Conservation (phyloP, 2,797 vertebrate species). For the Manis pentadactyla region DNA sequence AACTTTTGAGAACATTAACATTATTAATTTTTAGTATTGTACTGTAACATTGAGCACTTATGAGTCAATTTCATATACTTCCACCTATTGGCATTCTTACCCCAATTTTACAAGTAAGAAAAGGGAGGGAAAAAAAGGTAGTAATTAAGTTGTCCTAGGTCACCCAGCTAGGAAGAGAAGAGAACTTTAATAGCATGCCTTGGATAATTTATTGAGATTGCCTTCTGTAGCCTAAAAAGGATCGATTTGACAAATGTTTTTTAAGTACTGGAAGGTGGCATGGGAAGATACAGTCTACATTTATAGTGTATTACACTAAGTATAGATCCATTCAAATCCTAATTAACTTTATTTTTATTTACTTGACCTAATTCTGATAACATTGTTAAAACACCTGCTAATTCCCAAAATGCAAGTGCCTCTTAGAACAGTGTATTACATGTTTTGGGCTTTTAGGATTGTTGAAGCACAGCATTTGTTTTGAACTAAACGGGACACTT, state of each 20-base stretch:
- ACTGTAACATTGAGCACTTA: neutral
- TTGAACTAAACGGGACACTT: neutral
- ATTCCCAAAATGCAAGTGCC: neutral
- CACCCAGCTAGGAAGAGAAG: neutral
- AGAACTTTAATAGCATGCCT: neutral
- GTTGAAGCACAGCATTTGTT: neutral
- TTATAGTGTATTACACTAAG: neutral
- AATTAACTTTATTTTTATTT: conserved; percentile 31
- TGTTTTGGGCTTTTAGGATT: neutral
- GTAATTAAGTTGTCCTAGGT: neutral
- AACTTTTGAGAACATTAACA: neutral
- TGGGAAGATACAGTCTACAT: neutral
- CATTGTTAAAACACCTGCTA: neutral
- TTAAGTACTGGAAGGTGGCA: neutral
- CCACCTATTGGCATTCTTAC: neutral
- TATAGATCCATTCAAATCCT: neutral
- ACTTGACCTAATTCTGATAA: neutral
- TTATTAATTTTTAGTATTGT: neutral
- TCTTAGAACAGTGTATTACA: neutral
- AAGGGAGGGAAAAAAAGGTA: neutral
- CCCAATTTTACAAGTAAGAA: conserved; percentile 12
- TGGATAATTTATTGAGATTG: conserved; percentile 34
- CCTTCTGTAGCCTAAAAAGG: neutral
- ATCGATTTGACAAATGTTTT: neutral
- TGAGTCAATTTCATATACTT: neutral